Evolutionary conservation across 1,140 invertebrate species (phyloP).

Genomic region (Drosophila nigrodunni): DNA sequence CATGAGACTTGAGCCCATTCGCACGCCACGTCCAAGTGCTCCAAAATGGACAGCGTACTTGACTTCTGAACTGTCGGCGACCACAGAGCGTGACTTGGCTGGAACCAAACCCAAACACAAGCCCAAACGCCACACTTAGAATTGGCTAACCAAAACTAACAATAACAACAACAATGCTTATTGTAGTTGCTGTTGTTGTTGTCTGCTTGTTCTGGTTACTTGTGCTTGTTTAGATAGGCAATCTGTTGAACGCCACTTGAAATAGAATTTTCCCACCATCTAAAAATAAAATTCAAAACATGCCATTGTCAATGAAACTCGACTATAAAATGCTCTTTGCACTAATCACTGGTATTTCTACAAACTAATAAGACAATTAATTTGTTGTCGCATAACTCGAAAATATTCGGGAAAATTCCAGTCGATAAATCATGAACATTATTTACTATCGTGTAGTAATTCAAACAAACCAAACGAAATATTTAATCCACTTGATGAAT

Average conservation of each 20-base stretch:
- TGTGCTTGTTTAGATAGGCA: conserved; percentile 72
- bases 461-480: background rate
- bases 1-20: conserved; percentile 59
- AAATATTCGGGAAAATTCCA: too few relatives aligned
- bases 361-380: background rate
- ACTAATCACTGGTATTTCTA: background rate
- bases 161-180: conserved; percentile 50
- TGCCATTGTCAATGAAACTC: conserved; percentile 29
- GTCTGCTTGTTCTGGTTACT: conserved; percentile 57
- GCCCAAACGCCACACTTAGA: conserved; percentile 57
- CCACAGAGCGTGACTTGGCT: conserved; percentile 80
- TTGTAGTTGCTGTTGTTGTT: conserved; percentile 38
- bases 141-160: conserved; percentile 77
- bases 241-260: conserved; percentile 70
- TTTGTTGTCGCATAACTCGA: background rate
- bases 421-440: too few relatives aligned
- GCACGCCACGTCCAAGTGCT: conserved; percentile 71
- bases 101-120: conserved; percentile 47
- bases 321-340: conserved; percentile 29
- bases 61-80: conserved; percentile 76
- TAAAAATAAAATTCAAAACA: conserved; percentile 66
- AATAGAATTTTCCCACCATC: conserved; percentile 82
- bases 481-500: background rate
- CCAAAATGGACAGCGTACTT: conserved; percentile 73
- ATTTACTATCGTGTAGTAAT: too few relatives aligned